Conservation (phyloP, 92 coral and sea anemone species). For the Micromussa lordhowensis region DNA sequence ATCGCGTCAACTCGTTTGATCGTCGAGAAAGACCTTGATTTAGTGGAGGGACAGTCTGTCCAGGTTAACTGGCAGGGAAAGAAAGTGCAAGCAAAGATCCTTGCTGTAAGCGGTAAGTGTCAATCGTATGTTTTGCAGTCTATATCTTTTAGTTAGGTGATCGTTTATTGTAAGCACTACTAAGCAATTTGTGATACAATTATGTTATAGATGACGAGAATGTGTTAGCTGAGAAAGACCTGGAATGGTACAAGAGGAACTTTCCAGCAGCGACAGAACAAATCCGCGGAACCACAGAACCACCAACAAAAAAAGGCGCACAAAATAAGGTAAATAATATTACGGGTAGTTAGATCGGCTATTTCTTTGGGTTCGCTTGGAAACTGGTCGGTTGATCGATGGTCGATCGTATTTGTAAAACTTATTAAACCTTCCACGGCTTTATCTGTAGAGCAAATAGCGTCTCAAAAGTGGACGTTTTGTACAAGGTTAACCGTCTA, state of each 20-base stretch:
- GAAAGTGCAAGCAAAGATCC: constrained; percentile 21
- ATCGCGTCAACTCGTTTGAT: constrained; percentile 15
- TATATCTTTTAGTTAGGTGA: neutral
- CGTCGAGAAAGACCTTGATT: constrained; percentile 33
- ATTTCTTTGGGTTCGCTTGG: no score
- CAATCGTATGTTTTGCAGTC: neutral
- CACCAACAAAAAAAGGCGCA: constrained; percentile 17
- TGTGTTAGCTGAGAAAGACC: constrained; percentile 12
- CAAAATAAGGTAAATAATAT: constrained; percentile 9
- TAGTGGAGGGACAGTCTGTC: constrained; percentile 16
- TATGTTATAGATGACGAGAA: constrained; percentile 23
- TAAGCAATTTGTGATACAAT: neutral
- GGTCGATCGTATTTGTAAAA: no score
- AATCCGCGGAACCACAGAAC: neutral
- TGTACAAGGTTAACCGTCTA: no score
- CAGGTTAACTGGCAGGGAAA: constrained; percentile 28
- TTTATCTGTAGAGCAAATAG: no score
- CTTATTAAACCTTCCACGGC: no score
- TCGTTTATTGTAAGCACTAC: no score
- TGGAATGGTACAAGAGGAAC: constrained; percentile 13
- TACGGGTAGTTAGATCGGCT: neutral
- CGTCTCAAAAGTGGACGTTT: no score
- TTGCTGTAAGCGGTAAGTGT: constrained; percentile 30
- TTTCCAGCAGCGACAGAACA: neutral
- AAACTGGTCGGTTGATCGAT: no score